Percentiles rank a stretch among this genome's conserved stretches.
Evolutionary conservation across 2,888 invertebrate species (phyloP).

Genomic region (Leptinotarsa peninsularis): DNA sequence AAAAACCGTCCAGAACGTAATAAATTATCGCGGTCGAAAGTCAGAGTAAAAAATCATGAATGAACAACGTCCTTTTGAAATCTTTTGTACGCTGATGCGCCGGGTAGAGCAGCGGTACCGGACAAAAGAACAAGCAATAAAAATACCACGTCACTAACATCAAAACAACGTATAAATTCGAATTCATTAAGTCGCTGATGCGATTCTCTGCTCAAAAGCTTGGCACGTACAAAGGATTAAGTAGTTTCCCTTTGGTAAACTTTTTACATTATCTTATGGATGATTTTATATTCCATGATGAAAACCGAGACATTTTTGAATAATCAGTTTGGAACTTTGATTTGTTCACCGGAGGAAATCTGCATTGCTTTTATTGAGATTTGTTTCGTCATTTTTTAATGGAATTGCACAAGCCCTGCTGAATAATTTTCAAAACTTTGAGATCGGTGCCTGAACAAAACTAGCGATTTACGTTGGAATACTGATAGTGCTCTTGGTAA

Average conservation of each 20-base stretch:
- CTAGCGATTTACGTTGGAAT: too few relatives aligned
- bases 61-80: constrained; percentile 19
- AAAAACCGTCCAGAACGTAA: constrained; percentile 19
- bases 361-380: too few relatives aligned
- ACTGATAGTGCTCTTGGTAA: too few relatives aligned
- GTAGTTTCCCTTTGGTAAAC: constrained; percentile 10
- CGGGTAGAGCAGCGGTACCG: constrained; percentile 3
- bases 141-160: constrained; percentile 30
- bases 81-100: constrained; percentile 20
- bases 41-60: constrained; percentile 18
- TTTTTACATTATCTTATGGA: neutral
- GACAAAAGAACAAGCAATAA: constrained; percentile 31
- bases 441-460: too few relatives aligned
- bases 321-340: neutral
- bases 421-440: too few relatives aligned
- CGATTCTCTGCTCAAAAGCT: constrained; percentile 2
- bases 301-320: neutral
- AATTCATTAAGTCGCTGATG: constrained; percentile 21
- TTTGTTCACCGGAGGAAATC: neutral
- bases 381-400: too few relatives aligned
- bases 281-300: neutral
- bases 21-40: constrained; percentile 19
- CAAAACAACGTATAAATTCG: constrained; percentile 28
- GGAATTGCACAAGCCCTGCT: too few relatives aligned
- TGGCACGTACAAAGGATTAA: constrained; percentile 22